A percentile compares a stretch with the other conserved stretches of the same genome.
Evolutionary conservation across 2,888 invertebrate species (phyloP).

Genomic region (Nemapogon koenigi): DNA sequence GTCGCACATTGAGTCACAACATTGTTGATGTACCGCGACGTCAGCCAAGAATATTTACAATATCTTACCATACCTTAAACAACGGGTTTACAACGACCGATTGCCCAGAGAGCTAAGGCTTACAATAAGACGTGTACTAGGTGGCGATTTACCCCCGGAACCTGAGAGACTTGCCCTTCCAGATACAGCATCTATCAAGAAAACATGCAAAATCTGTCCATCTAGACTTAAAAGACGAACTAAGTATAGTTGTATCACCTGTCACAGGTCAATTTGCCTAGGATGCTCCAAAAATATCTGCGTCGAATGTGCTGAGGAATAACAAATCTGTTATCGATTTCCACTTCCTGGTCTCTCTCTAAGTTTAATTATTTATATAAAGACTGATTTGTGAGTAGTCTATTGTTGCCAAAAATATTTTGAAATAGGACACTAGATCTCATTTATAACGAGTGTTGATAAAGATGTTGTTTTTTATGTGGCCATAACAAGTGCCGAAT

Average conservation of each 20-base stretch:
- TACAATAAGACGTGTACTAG: conserved; percentile 11
- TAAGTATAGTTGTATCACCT: conserved; percentile 12
- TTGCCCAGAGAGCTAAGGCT: conserved; percentile 14
- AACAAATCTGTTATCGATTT: too few species aligned
- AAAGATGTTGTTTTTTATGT: too few species aligned
- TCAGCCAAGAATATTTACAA: not conserved
- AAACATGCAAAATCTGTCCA: conserved; percentile 11
- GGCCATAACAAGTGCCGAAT: too few species aligned
- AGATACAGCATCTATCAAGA: conserved; percentile 6
- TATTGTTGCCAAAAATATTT: too few species aligned
- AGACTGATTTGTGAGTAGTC: too few species aligned
- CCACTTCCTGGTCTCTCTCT: too few species aligned
- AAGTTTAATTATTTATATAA: too few species aligned
- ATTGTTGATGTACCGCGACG: not conserved
- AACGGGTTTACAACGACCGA: conserved; percentile 14
- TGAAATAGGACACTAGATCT: too few species aligned
- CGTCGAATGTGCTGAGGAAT: conserved; percentile 11
- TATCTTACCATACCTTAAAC: conserved; percentile 13
- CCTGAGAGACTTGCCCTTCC: not conserved
- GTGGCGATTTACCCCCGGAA: not conserved
- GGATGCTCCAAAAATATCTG: conserved; percentile 10
- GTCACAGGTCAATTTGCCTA: conserved; percentile 12
- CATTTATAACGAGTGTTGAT: too few species aligned
- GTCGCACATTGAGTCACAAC: not conserved
- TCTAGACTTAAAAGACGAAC: conserved; percentile 11